Evolutionary conservation across 2,888 invertebrate genomes (phyloP).

Genomic region (Cordilura impudica): DNA sequence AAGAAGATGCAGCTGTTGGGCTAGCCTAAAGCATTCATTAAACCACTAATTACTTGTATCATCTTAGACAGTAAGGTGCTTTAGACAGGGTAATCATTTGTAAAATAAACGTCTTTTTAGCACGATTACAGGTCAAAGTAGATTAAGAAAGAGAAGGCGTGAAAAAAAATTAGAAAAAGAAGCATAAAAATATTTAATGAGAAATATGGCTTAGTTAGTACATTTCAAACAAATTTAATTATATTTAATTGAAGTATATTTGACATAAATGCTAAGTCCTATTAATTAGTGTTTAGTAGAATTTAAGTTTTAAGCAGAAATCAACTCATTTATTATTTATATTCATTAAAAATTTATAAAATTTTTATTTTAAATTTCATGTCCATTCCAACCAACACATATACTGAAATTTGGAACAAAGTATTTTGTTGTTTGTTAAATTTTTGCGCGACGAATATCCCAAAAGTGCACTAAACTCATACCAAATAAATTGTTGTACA

Average conservation of each 20-base stretch:
- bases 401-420: background rate
- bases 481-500: conserved; percentile 66
- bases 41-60: conserved; percentile 62
- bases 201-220: background rate
- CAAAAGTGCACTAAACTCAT: conserved; percentile 63
- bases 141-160: conserved; percentile 9
- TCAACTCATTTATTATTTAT: background rate
- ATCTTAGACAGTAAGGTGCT: conserved; percentile 42
- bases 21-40: conserved; percentile 53
- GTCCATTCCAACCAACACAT: background rate
- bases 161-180: background rate
- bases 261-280: background rate
- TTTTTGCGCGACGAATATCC: conserved; percentile 51
- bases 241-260: conserved; percentile 36
- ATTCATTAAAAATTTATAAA: background rate
- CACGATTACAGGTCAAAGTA: conserved; percentile 53
- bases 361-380: conserved; percentile 2
- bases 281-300: background rate
- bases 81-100: conserved; percentile 53
- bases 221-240: conserved; percentile 32
- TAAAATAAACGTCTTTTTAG: conserved; percentile 52
- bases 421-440: background rate
- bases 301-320: background rate
- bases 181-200: background rate
- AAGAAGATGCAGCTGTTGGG: conserved; percentile 42